Conservation (phyloP, 2,113 vertebrate species). For the Bos taurus region ARS-UCD2.0 NC_037330.1:112477001-112477500, state of each 20-base stretch:
- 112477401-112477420: neutral
- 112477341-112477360: neutral
- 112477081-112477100: constrained; percentile 3
- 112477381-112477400: neutral
- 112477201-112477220: constrained; percentile 2
- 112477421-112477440: neutral
- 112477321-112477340: neutral
- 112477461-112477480: neutral
- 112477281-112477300: neutral
- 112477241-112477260: neutral
- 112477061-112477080: neutral
- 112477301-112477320: neutral
- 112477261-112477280: constrained; percentile 9
- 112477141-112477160: neutral
- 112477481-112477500: neutral
- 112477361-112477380: neutral
- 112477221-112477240: neutral
- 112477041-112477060: neutral
- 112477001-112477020: neutral
- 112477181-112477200: neutral
- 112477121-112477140: neutral
- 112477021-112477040: neutral
- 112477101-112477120: constrained; percentile 16
- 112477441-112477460: neutral
- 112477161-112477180: neutral